Evolutionary conservation across 2,113 vertebrate species (phyloP).

Genomic region (Murina feae): DNA sequence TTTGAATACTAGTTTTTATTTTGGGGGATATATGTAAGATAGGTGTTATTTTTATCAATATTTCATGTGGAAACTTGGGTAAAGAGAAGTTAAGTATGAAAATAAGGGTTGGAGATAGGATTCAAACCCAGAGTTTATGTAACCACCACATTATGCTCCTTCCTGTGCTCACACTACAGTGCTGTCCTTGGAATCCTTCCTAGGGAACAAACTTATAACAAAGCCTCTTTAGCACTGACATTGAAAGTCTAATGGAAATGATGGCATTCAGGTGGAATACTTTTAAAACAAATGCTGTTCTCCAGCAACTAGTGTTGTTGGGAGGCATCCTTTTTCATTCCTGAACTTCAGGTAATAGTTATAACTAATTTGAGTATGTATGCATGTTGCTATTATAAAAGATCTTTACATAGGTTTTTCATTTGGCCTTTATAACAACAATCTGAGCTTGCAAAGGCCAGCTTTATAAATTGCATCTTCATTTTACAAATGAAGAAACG

Average conservation of each 20-base stretch:
- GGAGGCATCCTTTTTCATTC: conserved; percentile 1
- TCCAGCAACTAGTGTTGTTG: not conserved
- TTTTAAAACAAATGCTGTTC: not conserved
- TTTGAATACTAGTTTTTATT: not conserved
- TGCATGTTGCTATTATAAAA: not conserved
- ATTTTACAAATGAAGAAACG: conserved; percentile 14
- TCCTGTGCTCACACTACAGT: not conserved
- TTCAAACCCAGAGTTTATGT: not conserved
- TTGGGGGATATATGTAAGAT: not conserved
- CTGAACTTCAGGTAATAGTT: not conserved
- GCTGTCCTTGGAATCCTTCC: not conserved
- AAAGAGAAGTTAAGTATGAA: not conserved
- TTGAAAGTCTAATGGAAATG: not conserved
- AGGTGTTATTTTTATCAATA: not conserved
- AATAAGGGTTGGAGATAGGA: not conserved
- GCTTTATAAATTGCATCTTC: not conserved
- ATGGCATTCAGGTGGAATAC: not conserved
- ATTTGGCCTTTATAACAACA: not conserved
- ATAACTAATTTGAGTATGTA: not conserved
- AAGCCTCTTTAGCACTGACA: not conserved
- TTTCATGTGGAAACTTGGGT: not conserved
- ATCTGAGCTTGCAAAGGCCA: not conserved
- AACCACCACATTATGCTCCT: not conserved
- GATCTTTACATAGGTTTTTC: not conserved
- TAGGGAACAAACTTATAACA: not conserved